A percentile compares a stretch with the other conserved stretches of the same genome.
These are phyloP conservation scores for Hybos culiciformis DNA, from an alignment of 2,888 invertebrate genomes.

Conservation along the genomic window DNA sequence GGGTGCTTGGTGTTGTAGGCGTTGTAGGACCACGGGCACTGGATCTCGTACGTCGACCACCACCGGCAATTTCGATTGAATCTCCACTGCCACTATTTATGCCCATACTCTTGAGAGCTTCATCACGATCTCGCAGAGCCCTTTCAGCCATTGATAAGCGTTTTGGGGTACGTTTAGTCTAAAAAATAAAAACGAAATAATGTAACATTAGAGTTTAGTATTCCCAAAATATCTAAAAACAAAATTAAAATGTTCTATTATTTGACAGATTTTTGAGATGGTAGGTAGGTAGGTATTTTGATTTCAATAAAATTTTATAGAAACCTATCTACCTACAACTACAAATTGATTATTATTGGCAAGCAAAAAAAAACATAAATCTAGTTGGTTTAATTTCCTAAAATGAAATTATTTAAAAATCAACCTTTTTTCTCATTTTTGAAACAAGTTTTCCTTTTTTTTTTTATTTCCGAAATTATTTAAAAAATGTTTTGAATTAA, in stretches of 20 bases:
- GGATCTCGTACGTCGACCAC: slow-evolving; percentile 32
- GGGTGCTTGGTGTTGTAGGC: slow-evolving; percentile 23
- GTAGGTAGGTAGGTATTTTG: background rate
- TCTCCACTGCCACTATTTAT: slow-evolving; percentile 31
- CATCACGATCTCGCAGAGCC: slow-evolving; percentile 34
- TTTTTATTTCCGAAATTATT: too few relatives aligned
- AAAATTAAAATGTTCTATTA: background rate
- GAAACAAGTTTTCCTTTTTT: too few relatives aligned
- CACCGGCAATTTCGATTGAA: too few relatives aligned
- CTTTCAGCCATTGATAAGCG: slow-evolving; percentile 28
- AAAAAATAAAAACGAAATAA: background rate
- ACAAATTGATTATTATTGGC: too few relatives aligned
- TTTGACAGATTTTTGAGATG: background rate
- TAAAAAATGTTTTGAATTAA: too few relatives aligned
- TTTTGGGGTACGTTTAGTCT: background rate
- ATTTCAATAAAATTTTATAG: background rate
- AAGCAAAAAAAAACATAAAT: too few relatives aligned
- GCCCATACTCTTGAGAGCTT: slow-evolving; percentile 33
- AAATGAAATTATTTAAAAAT: too few relatives aligned
- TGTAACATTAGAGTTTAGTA: background rate
- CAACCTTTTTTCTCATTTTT: too few relatives aligned
- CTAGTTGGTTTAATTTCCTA: too few relatives aligned
- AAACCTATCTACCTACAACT: background rate
- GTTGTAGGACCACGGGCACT: slow-evolving; percentile 30
- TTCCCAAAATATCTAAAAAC: background rate